Base-by-base conservation (phyloP, 2,113 vertebrate genomes). In the Rhabdomys dilectus region DNA sequence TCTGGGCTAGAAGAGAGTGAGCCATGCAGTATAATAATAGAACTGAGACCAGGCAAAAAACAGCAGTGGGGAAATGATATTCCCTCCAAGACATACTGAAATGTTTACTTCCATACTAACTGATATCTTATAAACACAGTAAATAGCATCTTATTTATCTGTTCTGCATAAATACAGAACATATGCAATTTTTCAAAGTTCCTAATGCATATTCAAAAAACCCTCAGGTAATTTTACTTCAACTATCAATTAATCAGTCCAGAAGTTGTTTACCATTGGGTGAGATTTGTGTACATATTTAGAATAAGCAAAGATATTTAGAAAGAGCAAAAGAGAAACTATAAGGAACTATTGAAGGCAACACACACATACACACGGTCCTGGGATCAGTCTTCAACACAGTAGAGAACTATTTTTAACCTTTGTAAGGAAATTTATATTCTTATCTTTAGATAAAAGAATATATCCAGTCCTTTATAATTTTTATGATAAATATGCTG, bases 231-330 rank as follows among this genome's bases (percentile, higher is more conserved):
- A 97, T 93, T 96, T 91, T 51, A 93, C 22, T 94, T 93, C 96
- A 96, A 48, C 62, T 97, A 92, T 96, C 91, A 96, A 91, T 96
- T 94, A 95, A 97, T 93, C 96, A 97, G 66, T 19, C 66, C 42
- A 87, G 76, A 92, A 95, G 22, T 84, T 97, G 56, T 94, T 95
- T 95, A 95, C 34, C 62, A 91, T 76, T 70, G 89, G 72, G 85
- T 96, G 92, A 96, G 75, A n/a, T 72, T 78, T 91, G 81, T 82
- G 60, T 90, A 82, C 53, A 76, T 62, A 96, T 85, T 95, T 73
- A 94, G 58, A 70, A 84, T 53, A 91, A 93, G 48, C 22, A 91
- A 87, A 75, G 56, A 53, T 15, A 4, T n/a, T 68, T 92, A 68
- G 90, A 86, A 7, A 89, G 26, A 90, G 48, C 1, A 11, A 19